A percentile compares a stretch with the other conserved stretches of the same genome.
Conservation (phyloP, 64 coral and sea anemone genomes). For the Astreopora myriophthalma region DNA sequence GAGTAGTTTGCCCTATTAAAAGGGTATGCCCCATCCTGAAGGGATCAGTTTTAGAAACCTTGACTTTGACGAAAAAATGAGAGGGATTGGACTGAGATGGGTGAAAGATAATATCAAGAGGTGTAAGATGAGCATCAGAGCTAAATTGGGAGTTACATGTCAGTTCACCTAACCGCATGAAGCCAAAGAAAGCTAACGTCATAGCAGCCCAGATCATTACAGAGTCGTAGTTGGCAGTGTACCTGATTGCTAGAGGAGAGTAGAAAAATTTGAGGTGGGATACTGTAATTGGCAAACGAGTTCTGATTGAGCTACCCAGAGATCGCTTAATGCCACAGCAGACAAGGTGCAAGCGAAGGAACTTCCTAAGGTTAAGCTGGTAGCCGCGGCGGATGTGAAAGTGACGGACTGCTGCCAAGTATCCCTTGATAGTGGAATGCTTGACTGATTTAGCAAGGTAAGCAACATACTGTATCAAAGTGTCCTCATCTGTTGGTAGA, state of each 20-base stretch:
- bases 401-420: slow-evolving; percentile 8
- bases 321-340: slow-evolving; percentile 33
- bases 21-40: slow-evolving; percentile 36
- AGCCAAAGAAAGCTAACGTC: slow-evolving; percentile 64
- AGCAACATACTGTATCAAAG: not conserved
- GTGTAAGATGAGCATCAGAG: not conserved
- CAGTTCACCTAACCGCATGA: slow-evolving; percentile 44
- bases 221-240: slow-evolving; percentile 1
- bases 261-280: slow-evolving; percentile 9
- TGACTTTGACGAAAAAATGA: not conserved
- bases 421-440: not conserved
- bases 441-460: slow-evolving; percentile 12
- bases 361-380: slow-evolving; percentile 19
- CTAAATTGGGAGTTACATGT: slow-evolving; percentile 38
- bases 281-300: slow-evolving; percentile 27
- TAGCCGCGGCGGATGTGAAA: not conserved
- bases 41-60: slow-evolving; percentile 54
- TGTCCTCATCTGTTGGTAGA: not conserved
- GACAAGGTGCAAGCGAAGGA: slow-evolving; percentile 7
- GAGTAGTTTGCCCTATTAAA: slow-evolving; percentile 10
- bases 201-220: slow-evolving; percentile 66
- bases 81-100: not conserved
- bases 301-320: not conserved
- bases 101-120: not conserved
- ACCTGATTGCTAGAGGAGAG: not conserved